phyloP scores from a whole-genome alignment of 2,888 invertebrate genomes.

The Parascotia fuliginaria region DNA sequence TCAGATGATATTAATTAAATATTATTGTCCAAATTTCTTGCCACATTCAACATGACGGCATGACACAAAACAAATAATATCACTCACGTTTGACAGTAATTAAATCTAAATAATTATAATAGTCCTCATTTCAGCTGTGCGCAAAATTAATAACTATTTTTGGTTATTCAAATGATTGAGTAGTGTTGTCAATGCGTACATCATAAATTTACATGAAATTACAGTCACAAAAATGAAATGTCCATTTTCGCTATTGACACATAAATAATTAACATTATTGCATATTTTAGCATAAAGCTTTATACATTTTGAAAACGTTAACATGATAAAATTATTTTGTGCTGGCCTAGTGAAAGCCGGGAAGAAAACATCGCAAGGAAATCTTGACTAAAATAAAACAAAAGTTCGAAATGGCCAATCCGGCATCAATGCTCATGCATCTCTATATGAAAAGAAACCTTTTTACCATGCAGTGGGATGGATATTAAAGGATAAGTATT shows the following conservation, averaged over 20 bases:
- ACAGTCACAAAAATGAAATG: neutral
- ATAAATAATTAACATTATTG: neutral
- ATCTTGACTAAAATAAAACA: too few relatives aligned
- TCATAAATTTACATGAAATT: slow-evolving; percentile 6
- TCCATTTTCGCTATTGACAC: neutral
- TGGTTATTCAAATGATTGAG: neutral
- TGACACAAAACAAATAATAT: neutral
- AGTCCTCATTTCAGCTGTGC: neutral
- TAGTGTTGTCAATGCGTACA: neutral
- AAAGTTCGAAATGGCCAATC: too few relatives aligned
- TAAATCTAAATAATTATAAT: neutral
- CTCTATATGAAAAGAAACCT: too few relatives aligned
- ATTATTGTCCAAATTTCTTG: too few relatives aligned
- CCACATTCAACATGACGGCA: too few relatives aligned
- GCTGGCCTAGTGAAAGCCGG: too few relatives aligned
- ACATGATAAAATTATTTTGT: too few relatives aligned
- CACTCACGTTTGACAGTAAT: neutral
- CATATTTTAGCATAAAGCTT: neutral
- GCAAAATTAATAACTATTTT: neutral
- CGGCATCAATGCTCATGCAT: too few relatives aligned
- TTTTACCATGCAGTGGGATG: too few relatives aligned
- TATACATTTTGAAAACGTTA: neutral
- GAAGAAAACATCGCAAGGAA: too few relatives aligned
- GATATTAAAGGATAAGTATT: too few relatives aligned
- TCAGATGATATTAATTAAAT: too few relatives aligned